Evolutionary conservation across 2,888 invertebrate genomes (phyloP).

Genomic region (Cryptocephalus moraei): DNA sequence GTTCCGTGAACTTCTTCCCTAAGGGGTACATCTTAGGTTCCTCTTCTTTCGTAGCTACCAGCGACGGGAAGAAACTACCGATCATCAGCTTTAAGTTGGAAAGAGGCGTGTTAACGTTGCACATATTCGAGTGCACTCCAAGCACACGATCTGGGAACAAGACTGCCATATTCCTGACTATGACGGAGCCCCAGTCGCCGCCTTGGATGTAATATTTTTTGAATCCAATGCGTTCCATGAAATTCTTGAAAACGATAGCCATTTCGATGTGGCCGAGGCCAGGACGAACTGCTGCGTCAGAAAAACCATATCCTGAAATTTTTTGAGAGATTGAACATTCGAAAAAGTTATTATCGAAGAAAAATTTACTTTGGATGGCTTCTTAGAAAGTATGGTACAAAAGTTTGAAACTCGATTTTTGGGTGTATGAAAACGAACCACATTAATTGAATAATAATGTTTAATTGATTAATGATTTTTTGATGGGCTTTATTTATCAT

Average conservation of each 20-base stretch:
- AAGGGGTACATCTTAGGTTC: conserved; percentile 45
- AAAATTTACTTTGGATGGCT: no score
- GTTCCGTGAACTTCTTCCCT: conserved; percentile 31
- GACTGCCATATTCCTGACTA: conserved; percentile 52
- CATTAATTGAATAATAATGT: no score
- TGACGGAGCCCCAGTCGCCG: conserved; percentile 72
- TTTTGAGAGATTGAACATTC: no score
- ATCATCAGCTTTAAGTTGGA: conserved; percentile 13
- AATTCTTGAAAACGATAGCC: conserved; percentile 50
- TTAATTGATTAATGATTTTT: no score
- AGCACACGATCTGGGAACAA: conserved; percentile 51
- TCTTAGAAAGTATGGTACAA: no score
- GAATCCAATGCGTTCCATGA: conserved; percentile 61
- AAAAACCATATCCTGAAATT: conserved; percentile 24
- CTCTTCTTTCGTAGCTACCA: conserved; percentile 41
- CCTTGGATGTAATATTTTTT: conserved; percentile 62
- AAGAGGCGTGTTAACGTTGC: conserved; percentile 17
- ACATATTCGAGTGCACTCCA: conserved; percentile 48
- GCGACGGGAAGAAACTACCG: conserved; percentile 11
- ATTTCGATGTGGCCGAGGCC: conserved; percentile 50
- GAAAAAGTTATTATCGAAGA: no score
- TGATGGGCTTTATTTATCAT: no score
- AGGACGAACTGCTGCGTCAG: conserved; percentile 46
- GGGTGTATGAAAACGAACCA: no score
- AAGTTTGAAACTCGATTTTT: no score